Conservation (phyloP, 2,797 vertebrate species). For the Tiaroga cobitis region DNA sequence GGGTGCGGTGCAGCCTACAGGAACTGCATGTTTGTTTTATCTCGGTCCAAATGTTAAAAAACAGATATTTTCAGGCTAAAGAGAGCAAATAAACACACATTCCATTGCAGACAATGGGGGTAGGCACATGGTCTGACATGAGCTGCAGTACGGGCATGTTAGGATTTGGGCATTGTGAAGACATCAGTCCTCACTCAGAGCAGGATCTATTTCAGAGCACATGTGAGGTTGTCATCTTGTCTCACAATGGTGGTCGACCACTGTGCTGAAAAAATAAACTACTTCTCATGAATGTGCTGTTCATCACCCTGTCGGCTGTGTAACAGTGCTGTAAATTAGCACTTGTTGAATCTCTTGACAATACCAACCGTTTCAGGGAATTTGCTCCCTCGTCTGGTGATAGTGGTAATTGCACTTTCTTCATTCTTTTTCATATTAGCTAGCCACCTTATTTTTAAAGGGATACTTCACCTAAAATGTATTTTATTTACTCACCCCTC, state of each 20-base stretch:
- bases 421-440: neutral
- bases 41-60: conserved; percentile 71
- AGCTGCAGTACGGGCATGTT: conserved; percentile 53
- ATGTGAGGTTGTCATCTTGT: conserved; percentile 39
- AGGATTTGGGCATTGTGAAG: conserved; percentile 56
- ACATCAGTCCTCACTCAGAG: conserved; percentile 39
- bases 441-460: neutral
- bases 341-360: conserved; percentile 1
- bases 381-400: conserved; percentile 58
- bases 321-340: neutral
- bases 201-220: conserved; percentile 28
- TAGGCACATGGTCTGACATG: conserved; percentile 48
- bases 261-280: conserved; percentile 9
- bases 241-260: conserved; percentile 30
- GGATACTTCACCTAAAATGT: no score
- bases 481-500: no score
- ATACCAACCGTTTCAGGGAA: conserved; percentile 5
- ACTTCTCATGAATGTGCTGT: conserved; percentile 8
- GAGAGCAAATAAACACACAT: conserved; percentile 76
- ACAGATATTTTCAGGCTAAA: conserved; percentile 72
- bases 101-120: conserved; percentile 70
- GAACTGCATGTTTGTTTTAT: conserved; percentile 76
- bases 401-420: conserved; percentile 23
- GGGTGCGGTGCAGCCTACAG: conserved; percentile 70
- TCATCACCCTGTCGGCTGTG: conserved; percentile 32